Conservation (phyloP, 1,140 invertebrate species). For the Himalopsyche phryganea region DNA sequence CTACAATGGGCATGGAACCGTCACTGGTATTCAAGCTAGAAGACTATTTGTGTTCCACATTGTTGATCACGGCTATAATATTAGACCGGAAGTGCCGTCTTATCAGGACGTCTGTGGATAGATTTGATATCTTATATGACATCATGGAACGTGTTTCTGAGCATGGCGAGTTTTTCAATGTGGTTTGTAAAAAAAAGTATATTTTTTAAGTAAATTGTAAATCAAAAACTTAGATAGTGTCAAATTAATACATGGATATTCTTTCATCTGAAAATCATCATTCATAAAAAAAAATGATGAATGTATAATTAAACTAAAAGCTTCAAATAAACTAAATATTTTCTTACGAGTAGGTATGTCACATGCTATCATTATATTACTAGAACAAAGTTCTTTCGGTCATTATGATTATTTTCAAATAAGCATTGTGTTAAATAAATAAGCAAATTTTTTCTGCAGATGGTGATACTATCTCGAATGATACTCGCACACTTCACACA, state of each 20-base stretch:
- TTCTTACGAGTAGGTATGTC: too few relatives aligned
- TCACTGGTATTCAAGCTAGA: not conserved
- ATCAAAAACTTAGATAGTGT: not conserved
- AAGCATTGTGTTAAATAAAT: too few relatives aligned
- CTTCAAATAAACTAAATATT: too few relatives aligned
- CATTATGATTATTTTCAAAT: too few relatives aligned
- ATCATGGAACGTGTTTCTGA: constrained; percentile 5
- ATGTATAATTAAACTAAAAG: too few relatives aligned
- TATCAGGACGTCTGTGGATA: not conserved
- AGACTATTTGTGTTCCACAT: constrained; percentile 7
- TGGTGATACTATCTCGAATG: not conserved
- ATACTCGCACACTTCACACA: constrained; percentile 5
- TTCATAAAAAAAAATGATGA: not conserved
- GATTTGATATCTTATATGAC: not conserved
- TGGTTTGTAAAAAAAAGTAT: not conserved
- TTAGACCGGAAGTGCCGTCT: constrained; percentile 8
- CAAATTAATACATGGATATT: not conserved
- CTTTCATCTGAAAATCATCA: not conserved
- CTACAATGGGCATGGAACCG: constrained; percentile 3
- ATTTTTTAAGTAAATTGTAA: not conserved
- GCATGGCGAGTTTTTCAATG: not conserved
- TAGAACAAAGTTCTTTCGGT: too few relatives aligned
- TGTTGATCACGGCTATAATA: constrained; percentile 3
- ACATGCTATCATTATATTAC: too few relatives aligned
- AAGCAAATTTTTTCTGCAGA: not conserved